phyloP scores from a whole-genome alignment of 2,888 invertebrate species.

The Pyralis farinalis region DNA sequence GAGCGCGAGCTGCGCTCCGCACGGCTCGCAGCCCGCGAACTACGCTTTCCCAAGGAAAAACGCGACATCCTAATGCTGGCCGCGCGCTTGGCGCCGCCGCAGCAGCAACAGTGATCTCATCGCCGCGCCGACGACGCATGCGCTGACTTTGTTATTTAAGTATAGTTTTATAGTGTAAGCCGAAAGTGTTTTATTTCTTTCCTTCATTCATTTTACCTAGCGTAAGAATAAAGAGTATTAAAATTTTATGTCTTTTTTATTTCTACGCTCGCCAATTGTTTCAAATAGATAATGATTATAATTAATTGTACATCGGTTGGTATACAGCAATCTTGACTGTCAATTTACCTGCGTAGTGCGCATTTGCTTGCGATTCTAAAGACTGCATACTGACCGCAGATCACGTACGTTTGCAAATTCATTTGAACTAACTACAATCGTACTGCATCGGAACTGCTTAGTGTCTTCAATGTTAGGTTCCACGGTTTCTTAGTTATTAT shows the following conservation, averaged over 20 bases:
- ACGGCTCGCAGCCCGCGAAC: conserved; percentile 92
- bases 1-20: conserved; percentile 93
- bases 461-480: too few relatives aligned
- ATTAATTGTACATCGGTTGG: too few relatives aligned
- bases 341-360: too few relatives aligned
- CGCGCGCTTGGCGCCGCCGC: conserved; percentile 86
- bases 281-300: too few relatives aligned
- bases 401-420: too few relatives aligned
- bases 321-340: too few relatives aligned
- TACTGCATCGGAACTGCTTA: too few relatives aligned
- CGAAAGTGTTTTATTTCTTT: conserved; percentile 45
- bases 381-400: too few relatives aligned
- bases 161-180: conserved; percentile 68
- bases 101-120: conserved; percentile 72
- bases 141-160: conserved; percentile 57
- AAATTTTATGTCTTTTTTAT: not conserved
- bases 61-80: conserved; percentile 96
- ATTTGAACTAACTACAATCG: too few relatives aligned
- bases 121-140: conserved; percentile 19
- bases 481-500: too few relatives aligned
- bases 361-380: too few relatives aligned
- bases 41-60: conserved; percentile 97
- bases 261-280: too few relatives aligned
- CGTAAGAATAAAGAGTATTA: not conserved
- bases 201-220: conserved; percentile 7